Conservation (phyloP, 2,888 invertebrate genomes). For the Oxytorus armatus region DNA sequence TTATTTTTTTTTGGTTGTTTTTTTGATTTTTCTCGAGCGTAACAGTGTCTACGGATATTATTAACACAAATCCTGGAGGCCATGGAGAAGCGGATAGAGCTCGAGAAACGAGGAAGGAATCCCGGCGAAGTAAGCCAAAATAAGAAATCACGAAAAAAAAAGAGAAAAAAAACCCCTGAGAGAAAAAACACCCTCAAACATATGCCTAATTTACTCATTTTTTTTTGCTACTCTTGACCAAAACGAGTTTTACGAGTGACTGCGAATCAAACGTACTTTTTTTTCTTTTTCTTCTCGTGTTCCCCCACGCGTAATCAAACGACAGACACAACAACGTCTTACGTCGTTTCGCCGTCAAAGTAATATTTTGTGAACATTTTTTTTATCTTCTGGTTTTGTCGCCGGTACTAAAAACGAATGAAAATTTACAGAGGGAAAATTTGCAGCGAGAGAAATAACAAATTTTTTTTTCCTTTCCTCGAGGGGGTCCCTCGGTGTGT, state of each 20-base stretch:
- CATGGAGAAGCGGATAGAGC: constrained; percentile 98
- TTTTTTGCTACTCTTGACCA: not conserved
- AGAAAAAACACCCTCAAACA: constrained; percentile 58
- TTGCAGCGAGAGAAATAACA: not conserved
- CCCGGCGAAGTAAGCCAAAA: constrained; percentile 92
- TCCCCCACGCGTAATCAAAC: constrained; percentile 55
- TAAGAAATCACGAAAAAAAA: not conserved
- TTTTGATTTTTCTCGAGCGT: constrained; percentile 58
- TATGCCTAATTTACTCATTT: constrained; percentile 14
- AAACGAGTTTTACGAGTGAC: constrained; percentile 17
- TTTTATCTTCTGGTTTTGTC: constrained; percentile 3
- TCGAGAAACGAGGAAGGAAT: constrained; percentile 96
- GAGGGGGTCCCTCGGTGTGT: constrained; percentile 30
- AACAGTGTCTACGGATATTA: constrained; percentile 32
- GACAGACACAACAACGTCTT: constrained; percentile 47
- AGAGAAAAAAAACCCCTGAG: constrained; percentile 6
- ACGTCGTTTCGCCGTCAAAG: constrained; percentile 14
- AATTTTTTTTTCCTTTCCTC: constrained; percentile 7
- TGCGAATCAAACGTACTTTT: constrained; percentile 16
- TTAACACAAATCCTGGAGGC: constrained; percentile 74
- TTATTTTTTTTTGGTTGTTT: constrained; percentile 31
- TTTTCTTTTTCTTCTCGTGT: constrained; percentile 7
- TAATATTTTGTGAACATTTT: constrained; percentile 14
- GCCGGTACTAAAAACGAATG: too few species aligned
- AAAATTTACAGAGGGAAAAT: too few species aligned